Conservation (phyloP, 1,140 invertebrate genomes). For the Yoshiicerus persimilis region DNA sequence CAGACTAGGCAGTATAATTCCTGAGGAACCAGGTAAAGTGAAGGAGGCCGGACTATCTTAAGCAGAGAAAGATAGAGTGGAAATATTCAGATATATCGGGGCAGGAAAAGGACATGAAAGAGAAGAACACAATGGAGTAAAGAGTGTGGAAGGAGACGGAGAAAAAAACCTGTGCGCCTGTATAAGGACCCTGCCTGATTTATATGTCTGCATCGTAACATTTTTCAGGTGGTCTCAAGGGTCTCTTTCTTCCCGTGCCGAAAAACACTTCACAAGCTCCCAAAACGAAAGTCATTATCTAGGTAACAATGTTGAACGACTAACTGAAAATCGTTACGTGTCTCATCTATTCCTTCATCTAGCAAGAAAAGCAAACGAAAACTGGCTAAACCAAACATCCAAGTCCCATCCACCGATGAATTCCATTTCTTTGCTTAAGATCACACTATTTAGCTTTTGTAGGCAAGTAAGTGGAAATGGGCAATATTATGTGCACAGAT, state of each 20-base stretch:
- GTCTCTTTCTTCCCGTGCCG: constrained; percentile 32
- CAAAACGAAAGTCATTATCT: constrained; percentile 44
- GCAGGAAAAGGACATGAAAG: neutral
- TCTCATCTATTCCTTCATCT: constrained; percentile 25
- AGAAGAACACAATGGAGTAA: neutral
- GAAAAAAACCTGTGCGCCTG: constrained; percentile 33
- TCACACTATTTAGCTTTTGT: neutral
- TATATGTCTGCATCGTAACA: constrained; percentile 47
- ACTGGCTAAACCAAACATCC: neutral
- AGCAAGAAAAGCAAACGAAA: neutral
- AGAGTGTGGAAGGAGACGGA: neutral
- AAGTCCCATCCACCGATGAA: neutral
- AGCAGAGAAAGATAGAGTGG: neutral
- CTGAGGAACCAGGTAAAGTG: no score
- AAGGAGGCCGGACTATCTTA: neutral
- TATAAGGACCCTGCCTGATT: constrained; percentile 37
- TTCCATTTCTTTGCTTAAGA: neutral
- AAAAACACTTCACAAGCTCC: constrained; percentile 44
- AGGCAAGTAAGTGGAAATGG: neutral
- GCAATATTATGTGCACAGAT: neutral
- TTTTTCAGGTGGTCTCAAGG: constrained; percentile 45
- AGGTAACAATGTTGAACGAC: constrained; percentile 32
- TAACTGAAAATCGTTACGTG: constrained; percentile 23
- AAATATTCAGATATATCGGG: neutral
- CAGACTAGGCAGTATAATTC: neutral